These are phyloP conservation scores for Drosophila percnosoma DNA, from an alignment of 2,888 invertebrate genomes.

Conservation along the genomic window DNA sequence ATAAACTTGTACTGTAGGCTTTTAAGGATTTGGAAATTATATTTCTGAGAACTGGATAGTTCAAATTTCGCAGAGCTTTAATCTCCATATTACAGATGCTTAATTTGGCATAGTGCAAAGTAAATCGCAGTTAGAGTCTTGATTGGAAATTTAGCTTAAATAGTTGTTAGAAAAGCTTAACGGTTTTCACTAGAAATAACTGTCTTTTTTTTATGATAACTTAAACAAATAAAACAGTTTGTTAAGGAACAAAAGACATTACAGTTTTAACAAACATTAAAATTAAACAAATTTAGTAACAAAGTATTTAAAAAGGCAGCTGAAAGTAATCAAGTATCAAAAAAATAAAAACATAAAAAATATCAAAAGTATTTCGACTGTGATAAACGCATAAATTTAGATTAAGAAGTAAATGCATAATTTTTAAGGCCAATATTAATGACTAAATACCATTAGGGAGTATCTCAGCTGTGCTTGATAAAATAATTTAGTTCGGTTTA, in stretches of 20 bases:
- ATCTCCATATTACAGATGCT: no score
- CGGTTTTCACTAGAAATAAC: background rate
- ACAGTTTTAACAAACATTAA: background rate
- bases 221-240: background rate
- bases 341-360: no score
- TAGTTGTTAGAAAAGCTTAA: background rate
- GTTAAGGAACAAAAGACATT: background rate
- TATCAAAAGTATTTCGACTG: background rate
- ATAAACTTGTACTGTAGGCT: background rate
- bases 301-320: background rate
- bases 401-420: background rate
- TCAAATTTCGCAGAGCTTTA: background rate
- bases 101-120: no score
- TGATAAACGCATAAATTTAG: background rate
- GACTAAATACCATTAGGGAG: background rate
- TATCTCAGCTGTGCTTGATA: fast-evolving
- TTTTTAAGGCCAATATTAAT: background rate
- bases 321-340: background rate
- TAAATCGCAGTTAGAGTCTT: background rate
- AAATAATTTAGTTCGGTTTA: background rate
- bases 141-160: background rate
- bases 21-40: background rate
- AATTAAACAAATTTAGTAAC: background rate
- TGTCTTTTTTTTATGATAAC: background rate
- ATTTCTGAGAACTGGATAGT: background rate